These are phyloP conservation scores for Larimichthys polyactis DNA, from an alignment of 2,113 vertebrate genomes.

Conservation along the genomic window DNA sequence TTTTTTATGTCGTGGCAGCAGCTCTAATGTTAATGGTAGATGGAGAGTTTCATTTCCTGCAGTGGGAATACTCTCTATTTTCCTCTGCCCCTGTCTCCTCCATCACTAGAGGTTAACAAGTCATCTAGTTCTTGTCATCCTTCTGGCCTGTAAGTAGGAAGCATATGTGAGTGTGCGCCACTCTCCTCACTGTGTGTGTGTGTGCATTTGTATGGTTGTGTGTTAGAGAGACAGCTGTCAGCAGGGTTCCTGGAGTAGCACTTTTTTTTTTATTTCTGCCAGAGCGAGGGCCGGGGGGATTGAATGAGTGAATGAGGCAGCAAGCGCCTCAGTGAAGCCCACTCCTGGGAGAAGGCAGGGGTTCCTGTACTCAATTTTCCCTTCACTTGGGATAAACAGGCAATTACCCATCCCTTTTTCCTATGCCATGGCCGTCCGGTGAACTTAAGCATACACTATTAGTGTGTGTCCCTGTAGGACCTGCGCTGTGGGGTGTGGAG, in stretches of 20 bases:
- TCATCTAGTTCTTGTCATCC: constrained; percentile 84
- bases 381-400: constrained; percentile 95
- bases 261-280: constrained; percentile 75
- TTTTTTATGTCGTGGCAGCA: constrained; percentile 8
- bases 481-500: constrained; percentile 74
- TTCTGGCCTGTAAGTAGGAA: constrained; percentile 69
- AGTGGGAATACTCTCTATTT: constrained; percentile 25
- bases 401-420: constrained; percentile 95
- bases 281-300: constrained; percentile 77
- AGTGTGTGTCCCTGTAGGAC: constrained; percentile 94
- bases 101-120: constrained; percentile 82
- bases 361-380: constrained; percentile 88
- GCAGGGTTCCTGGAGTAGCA: constrained; percentile 79
- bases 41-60: constrained; percentile 44
- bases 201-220: constrained; percentile 43
- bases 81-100: constrained; percentile 46
- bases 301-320: constrained; percentile 77
- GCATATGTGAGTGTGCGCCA: constrained; percentile 40
- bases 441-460: constrained; percentile 96
- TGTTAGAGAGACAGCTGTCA: constrained; percentile 78
- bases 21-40: constrained; percentile 33
- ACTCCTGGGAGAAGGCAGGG: constrained; percentile 78
- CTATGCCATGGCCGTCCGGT: constrained; percentile 89
- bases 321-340: constrained; percentile 75
- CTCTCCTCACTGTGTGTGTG: constrained; percentile 15